phyloP scores from a whole-genome alignment of 2,797 vertebrate species.

The Pachyuromys duprasi region DNA sequence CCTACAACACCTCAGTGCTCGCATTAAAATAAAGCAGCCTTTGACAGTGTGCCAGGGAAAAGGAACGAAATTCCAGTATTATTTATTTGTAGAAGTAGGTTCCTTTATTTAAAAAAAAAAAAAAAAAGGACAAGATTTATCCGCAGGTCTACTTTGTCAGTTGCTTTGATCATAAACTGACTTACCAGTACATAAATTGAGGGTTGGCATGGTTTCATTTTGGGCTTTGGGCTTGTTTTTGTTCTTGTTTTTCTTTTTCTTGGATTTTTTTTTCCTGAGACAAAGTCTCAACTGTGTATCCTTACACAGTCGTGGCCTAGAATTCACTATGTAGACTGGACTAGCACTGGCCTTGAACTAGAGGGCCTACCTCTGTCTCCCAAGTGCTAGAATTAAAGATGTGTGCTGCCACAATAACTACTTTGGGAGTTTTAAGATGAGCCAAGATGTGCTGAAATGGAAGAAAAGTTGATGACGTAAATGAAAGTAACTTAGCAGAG shows the following conservation, averaged over 20 bases:
- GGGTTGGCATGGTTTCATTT: background rate
- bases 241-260: background rate
- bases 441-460: background rate
- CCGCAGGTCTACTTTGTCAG: background rate
- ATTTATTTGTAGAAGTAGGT: background rate
- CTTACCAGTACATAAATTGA: background rate
- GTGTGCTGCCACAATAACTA: background rate
- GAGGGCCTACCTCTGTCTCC: background rate
- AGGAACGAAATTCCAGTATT: background rate
- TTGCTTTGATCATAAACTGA: slow-evolving; percentile 46
- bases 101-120: background rate
- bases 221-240: background rate
- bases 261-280: too few relatives aligned
- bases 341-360: background rate
- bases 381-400: background rate
- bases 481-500: too few relatives aligned
- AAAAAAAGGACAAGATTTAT: background rate
- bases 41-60: background rate
- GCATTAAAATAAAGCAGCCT: slow-evolving; percentile 36
- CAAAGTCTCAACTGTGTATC: background rate
- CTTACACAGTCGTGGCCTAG: background rate
- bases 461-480: slow-evolving; percentile 37
- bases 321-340: background rate
- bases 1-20: background rate
- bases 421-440: slow-evolving; percentile 2